A percentile compares a stretch with the other conserved stretches of the same genome.
phyloP scores from a whole-genome alignment of 2,113 vertebrate species.

The Odontophorus gujanensis region DNA sequence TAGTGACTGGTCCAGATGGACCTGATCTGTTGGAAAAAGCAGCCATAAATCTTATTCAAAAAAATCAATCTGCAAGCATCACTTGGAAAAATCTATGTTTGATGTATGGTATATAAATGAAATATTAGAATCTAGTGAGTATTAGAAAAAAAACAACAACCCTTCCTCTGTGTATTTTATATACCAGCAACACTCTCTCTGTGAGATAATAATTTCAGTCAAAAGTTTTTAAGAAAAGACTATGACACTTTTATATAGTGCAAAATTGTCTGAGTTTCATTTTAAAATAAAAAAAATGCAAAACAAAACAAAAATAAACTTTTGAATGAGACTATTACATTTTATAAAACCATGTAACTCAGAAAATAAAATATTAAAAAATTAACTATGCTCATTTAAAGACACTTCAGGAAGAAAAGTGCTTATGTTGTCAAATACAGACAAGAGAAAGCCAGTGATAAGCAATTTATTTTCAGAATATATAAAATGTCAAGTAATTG shows the following conservation, averaged over 20 bases:
- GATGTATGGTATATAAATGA: background rate
- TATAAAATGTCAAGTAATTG: background rate
- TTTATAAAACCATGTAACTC: background rate
- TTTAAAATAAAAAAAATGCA: background rate
- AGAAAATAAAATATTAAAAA: background rate
- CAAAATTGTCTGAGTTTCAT: background rate
- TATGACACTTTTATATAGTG: background rate
- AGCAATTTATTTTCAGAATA: background rate
- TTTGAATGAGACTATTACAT: background rate
- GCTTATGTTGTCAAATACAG: conserved; percentile 1
- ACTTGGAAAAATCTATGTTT: background rate
- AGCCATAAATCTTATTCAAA: background rate
- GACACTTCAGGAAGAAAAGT: background rate
- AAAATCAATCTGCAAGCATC: background rate
- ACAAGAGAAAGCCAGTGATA: background rate
- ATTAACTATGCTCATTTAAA: accelerated
- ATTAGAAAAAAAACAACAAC: background rate
- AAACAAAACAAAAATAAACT: background rate
- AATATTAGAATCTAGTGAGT: background rate
- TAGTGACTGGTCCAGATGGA: background rate
- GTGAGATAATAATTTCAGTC: background rate
- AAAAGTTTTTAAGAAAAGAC: background rate
- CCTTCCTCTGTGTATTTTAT: background rate
- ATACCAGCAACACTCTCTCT: background rate
- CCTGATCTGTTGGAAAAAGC: background rate